A percentile compares a stretch with the other conserved stretches of the same genome.
phyloP scores from a whole-genome alignment of 1,140 invertebrate species.

The Propsilocerus akamusi region DNA sequence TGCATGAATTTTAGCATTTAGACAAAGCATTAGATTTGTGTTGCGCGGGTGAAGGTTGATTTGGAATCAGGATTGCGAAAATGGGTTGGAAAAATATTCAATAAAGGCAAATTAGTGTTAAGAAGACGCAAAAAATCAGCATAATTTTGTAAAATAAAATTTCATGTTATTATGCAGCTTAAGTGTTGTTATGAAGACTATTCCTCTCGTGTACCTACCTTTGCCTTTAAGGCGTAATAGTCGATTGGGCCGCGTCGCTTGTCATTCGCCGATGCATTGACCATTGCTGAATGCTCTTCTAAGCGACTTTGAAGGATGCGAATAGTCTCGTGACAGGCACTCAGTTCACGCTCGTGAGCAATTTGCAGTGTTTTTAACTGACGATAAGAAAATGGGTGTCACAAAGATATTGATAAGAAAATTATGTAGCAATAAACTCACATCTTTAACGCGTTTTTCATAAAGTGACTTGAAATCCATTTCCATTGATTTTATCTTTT shows the following conservation, averaged over 20 bases:
- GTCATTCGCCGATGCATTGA: conserved; percentile 16
- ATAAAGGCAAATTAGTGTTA: background rate
- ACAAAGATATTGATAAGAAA: background rate
- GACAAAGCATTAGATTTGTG: background rate
- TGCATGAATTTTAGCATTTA: too few relatives aligned
- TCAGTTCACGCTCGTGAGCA: conserved; percentile 55
- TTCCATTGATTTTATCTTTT: conserved; percentile 35
- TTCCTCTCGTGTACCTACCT: too few relatives aligned
- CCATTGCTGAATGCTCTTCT: conserved; percentile 18
- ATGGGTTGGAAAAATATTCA: background rate
- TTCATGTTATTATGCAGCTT: background rate
- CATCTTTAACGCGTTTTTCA: conserved; percentile 53
- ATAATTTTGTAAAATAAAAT: background rate
- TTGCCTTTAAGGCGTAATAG: conserved; percentile 23
- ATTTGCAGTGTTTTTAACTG: conserved; percentile 54
- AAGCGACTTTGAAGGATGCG: conserved; percentile 20
- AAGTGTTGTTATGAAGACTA: background rate
- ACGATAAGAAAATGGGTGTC: conserved; percentile 10
- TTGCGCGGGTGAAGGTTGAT: background rate
- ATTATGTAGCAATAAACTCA: conserved; percentile 24
- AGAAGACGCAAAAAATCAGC: background rate
- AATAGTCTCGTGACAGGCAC: conserved; percentile 21
- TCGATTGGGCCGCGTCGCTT: conserved; percentile 22
- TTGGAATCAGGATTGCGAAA: background rate
- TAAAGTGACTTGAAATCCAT: conserved; percentile 47